Conservation (phyloP, 1,140 invertebrate genomes). For the Zeugodacus cucurbitae region DNA sequence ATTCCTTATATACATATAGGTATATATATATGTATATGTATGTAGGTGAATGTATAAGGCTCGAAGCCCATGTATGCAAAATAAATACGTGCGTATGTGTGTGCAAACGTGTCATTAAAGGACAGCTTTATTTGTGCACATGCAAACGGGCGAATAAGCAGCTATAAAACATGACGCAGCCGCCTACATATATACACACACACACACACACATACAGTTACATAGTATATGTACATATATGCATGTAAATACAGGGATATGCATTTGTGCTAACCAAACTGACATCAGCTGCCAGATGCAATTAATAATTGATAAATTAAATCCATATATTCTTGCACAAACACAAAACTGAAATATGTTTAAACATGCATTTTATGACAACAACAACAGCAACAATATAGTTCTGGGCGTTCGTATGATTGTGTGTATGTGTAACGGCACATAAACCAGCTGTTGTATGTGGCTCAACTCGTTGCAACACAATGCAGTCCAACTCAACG, state of each 20-base stretch:
- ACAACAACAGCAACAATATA: not conserved
- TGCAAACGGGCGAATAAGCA: too few relatives aligned
- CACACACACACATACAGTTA: not conserved
- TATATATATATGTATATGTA: not conserved
- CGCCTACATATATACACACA: not conserved
- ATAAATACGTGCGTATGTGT: not conserved
- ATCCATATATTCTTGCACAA: conserved; percentile 14
- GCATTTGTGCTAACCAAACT: not conserved
- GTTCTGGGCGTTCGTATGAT: not conserved
- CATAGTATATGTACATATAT: not conserved
- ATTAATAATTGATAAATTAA: conserved; percentile 38
- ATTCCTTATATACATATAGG: not conserved
- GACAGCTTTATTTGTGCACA: not conserved
- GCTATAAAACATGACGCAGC: too few relatives aligned
- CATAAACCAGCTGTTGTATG: conserved; percentile 4
- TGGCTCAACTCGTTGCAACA: not conserved
- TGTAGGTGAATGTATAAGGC: not conserved
- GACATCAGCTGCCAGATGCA: conserved; percentile 19
- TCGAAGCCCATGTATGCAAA: not conserved
- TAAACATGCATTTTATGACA: not conserved
- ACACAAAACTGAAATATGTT: not conserved
- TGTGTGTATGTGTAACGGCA: not conserved
- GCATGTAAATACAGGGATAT: not conserved
- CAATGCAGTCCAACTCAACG: conserved; percentile 13
- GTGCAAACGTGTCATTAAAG: not conserved